A percentile compares a stretch with the other conserved stretches of the same genome.
These are phyloP conservation scores for Nebria salina DNA, from an alignment of 2,888 invertebrate genomes.

Conservation along the genomic window DNA sequence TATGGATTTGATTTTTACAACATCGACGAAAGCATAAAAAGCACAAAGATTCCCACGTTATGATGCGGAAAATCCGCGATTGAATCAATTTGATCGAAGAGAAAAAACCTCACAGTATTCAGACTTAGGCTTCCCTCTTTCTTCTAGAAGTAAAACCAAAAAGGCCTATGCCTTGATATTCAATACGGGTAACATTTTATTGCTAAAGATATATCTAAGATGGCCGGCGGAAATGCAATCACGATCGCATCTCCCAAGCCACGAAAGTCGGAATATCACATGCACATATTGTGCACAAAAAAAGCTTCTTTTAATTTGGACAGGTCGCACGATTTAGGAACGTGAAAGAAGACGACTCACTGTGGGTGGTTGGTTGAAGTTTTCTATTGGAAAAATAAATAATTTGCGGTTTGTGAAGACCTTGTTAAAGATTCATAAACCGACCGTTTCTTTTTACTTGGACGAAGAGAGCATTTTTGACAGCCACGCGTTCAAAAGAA, in stretches of 20 bases:
- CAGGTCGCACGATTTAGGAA: neutral
- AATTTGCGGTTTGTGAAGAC: conserved; percentile 6
- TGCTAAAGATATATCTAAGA: conserved; percentile 34
- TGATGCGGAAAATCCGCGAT: conserved; percentile 6
- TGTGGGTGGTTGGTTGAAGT: neutral
- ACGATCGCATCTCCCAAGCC: conserved; percentile 14
- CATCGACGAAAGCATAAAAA: neutral
- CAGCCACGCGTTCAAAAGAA: neutral
- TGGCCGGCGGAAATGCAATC: conserved; percentile 37
- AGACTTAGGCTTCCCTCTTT: conserved; percentile 24
- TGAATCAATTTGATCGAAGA: conserved; percentile 44
- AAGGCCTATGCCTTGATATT: conserved; percentile 24
- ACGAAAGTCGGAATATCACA: neutral
- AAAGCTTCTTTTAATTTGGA: neutral
- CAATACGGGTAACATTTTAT: conserved; percentile 39
- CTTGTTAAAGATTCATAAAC: conserved; percentile 38
- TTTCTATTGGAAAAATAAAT: neutral
- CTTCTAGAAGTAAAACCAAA: conserved; percentile 8
- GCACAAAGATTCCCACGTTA: neutral
- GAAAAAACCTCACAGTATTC: conserved; percentile 17
- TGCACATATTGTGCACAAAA: neutral
- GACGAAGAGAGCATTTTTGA: neutral
- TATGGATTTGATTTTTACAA: too few species aligned
- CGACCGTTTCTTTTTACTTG: neutral
- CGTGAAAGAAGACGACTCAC: neutral